Evolutionary conservation across 2,888 invertebrate genomes (phyloP).

Genomic region (Ormyrus labotus): DNA sequence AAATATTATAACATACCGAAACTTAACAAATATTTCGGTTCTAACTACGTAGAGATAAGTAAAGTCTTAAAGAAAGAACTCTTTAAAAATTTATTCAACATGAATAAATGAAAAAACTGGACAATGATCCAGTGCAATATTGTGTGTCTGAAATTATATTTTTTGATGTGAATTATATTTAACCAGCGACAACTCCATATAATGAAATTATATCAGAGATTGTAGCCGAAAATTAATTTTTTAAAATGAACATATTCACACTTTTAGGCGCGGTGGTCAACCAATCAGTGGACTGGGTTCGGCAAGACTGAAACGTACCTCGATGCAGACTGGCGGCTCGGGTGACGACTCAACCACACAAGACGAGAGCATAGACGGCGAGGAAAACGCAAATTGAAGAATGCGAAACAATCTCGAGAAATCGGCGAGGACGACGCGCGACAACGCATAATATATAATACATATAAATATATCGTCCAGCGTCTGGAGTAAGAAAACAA

Average conservation of each 20-base stretch:
- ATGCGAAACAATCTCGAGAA: slow-evolving; percentile 42
- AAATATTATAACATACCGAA: neutral
- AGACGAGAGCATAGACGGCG: slow-evolving; percentile 86
- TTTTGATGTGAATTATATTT: too few species aligned
- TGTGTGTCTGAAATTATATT: too few species aligned
- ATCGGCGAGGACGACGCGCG: slow-evolving; percentile 54
- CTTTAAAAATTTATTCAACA: too few species aligned
- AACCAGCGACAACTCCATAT: too few species aligned
- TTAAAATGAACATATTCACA: neutral
- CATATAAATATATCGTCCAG: slow-evolving; percentile 48
- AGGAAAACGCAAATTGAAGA: slow-evolving; percentile 79
- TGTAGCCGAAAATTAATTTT: neutral
- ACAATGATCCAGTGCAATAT: too few species aligned
- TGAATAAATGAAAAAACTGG: too few species aligned
- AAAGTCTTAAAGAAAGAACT: too few species aligned
- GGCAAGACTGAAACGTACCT: slow-evolving; percentile 83
- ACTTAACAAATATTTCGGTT: too few species aligned
- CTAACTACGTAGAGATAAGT: too few species aligned
- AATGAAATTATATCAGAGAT: too few species aligned
- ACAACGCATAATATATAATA: slow-evolving; percentile 51
- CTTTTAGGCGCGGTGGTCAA: slow-evolving; percentile 77
- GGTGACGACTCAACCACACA: slow-evolving; percentile 87
- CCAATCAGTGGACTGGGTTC: slow-evolving; percentile 80
- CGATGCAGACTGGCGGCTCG: slow-evolving; percentile 83
- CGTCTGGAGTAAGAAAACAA: slow-evolving; percentile 39